A percentile compares a stretch with the other conserved stretches of the same genome.
phyloP scores from a whole-genome alignment of 2,113 vertebrate genomes.

The Oenanthe oenanthe region DNA sequence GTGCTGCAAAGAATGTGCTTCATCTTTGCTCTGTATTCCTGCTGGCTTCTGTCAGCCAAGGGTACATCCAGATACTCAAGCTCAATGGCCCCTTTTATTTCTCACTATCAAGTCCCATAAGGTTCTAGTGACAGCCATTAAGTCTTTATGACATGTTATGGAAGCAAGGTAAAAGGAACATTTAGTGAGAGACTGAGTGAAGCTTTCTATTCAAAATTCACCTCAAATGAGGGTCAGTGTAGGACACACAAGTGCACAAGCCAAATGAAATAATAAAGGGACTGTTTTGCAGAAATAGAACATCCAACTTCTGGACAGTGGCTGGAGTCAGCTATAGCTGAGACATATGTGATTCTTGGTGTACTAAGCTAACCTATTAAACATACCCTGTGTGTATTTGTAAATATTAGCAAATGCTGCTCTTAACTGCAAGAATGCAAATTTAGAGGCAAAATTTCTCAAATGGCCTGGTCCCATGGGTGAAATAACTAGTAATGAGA shows the following conservation, averaged over 20 bases:
- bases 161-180: neutral
- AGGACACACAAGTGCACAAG: neutral
- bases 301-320: neutral
- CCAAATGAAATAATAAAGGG: neutral
- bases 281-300: neutral
- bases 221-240: neutral
- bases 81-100: conserved; percentile 1
- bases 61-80: neutral
- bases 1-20: neutral
- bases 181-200: neutral
- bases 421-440: conserved; percentile 11
- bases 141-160: neutral
- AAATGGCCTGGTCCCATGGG: neutral
- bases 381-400: neutral
- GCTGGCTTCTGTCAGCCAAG: neutral
- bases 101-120: neutral
- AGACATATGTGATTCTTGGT: neutral
- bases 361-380: neutral
- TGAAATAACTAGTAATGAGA: neutral
- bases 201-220: neutral
- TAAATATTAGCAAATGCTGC: neutral
- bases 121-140: neutral
- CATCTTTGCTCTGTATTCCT: neutral
- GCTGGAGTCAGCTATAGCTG: neutral
- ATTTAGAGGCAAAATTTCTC: conserved; percentile 1